These are phyloP conservation scores for Holothuria glaberrima DNA, from an alignment of 35 echinoderm and acorn worm species.

Conservation along the genomic window DNA sequence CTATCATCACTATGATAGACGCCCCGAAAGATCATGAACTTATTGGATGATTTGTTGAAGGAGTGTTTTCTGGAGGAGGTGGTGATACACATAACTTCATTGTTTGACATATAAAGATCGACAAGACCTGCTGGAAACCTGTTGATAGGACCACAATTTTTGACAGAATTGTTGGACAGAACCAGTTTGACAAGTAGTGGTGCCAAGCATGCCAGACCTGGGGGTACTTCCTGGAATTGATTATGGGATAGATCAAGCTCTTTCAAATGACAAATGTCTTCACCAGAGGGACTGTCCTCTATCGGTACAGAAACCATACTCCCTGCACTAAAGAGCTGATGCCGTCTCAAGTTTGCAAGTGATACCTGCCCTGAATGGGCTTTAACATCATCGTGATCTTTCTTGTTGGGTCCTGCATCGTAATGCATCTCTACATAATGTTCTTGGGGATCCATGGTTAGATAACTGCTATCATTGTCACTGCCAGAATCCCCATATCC, in stretches of 20 bases:
- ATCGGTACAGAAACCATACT: slow-evolving; percentile 56
- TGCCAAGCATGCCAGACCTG: slow-evolving; percentile 85
- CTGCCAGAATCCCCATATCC: background rate
- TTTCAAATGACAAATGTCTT: slow-evolving; percentile 72
- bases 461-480: background rate
- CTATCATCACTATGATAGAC: slow-evolving; percentile 48
- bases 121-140: slow-evolving; percentile 85
- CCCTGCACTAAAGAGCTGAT: slow-evolving; percentile 79
- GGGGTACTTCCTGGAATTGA: slow-evolving; percentile 57
- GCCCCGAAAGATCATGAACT: slow-evolving; percentile 67
- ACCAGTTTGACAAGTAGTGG: slow-evolving; percentile 87
- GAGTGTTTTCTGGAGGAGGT: slow-evolving; percentile 22
- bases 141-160: slow-evolving; percentile 85
- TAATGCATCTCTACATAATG: slow-evolving; percentile 37
- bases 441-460: background rate
- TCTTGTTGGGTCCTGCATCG: background rate
- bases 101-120: slow-evolving; percentile 77
- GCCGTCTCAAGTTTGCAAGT: slow-evolving; percentile 62
- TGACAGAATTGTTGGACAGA: slow-evolving; percentile 78
- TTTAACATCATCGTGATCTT: background rate
- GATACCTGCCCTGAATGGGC: slow-evolving; percentile 29
- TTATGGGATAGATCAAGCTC: slow-evolving; percentile 91
- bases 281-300: slow-evolving; percentile 68
- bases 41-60: slow-evolving; percentile 53
- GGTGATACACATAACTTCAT: slow-evolving; percentile 67